phyloP scores from a whole-genome alignment of 2,888 invertebrate species.

The Drosophila affinis region DNA sequence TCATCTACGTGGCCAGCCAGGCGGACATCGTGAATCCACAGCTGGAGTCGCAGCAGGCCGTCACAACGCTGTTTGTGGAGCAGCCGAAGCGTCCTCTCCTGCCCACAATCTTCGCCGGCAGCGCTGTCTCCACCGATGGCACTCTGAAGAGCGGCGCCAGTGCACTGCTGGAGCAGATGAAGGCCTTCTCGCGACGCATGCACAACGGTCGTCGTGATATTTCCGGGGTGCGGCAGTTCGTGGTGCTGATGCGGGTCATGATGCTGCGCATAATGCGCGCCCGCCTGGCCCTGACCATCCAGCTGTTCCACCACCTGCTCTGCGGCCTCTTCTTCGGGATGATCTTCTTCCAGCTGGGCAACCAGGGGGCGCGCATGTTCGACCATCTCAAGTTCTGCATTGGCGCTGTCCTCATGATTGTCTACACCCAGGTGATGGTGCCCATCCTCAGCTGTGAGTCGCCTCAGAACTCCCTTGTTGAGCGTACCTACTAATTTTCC shows the following conservation, averaged over 20 bases:
- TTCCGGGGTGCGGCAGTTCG: constrained; percentile 86
- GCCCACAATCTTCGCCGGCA: constrained; percentile 64
- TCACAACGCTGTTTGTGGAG: constrained; percentile 81
- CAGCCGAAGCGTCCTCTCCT: constrained; percentile 68
- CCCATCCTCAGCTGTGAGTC: constrained; percentile 89
- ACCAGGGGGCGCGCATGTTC: constrained; percentile 88
- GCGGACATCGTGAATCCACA: constrained; percentile 36
- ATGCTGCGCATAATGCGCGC: constrained; percentile 86
- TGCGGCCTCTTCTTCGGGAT: constrained; percentile 85
- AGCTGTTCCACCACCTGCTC: constrained; percentile 86
- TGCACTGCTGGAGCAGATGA: constrained; percentile 85
- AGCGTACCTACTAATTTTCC: background rate
- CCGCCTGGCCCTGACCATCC: constrained; percentile 86
- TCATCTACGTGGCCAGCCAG: constrained; percentile 69
- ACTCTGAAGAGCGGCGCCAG: constrained; percentile 71
- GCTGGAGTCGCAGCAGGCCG: constrained; percentile 82
- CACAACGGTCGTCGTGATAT: constrained; percentile 84
- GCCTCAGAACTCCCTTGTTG: too few species aligned
- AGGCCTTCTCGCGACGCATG: constrained; percentile 83
- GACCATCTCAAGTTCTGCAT: constrained; percentile 88
- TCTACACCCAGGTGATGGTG: constrained; percentile 89
- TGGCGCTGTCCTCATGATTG: constrained; percentile 87
- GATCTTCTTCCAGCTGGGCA: constrained; percentile 87
- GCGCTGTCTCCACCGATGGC: constrained; percentile 71
- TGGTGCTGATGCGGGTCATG: constrained; percentile 86